Conservation (phyloP, 2,113 vertebrate species). For the Eclectus roratus region DNA sequence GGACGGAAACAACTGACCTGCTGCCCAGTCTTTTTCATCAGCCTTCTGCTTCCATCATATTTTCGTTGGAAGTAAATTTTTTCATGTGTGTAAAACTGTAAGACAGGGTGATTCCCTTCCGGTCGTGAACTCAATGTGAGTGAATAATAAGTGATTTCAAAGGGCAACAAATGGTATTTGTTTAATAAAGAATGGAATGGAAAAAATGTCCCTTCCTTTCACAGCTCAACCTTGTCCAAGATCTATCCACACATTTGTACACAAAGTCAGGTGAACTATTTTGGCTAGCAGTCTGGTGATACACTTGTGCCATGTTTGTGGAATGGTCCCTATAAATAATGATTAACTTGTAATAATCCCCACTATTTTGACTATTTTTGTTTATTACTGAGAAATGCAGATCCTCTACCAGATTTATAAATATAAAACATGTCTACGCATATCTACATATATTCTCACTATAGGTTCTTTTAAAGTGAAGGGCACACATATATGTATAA, state of each 20-base stretch:
- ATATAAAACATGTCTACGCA: background rate
- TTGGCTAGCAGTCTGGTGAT: background rate
- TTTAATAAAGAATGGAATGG: background rate
- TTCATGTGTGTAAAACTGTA: background rate
- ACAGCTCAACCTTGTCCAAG: background rate
- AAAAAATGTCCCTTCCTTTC: background rate
- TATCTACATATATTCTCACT: background rate
- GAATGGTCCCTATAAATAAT: background rate
- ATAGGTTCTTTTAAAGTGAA: background rate
- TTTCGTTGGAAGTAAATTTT: background rate
- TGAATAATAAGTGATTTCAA: background rate
- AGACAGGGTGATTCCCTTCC: background rate
- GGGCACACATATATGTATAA: background rate
- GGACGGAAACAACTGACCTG: background rate
- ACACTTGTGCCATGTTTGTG: background rate
- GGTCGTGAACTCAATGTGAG: background rate
- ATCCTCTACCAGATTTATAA: background rate
- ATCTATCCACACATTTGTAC: background rate
- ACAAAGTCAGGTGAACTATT: background rate
- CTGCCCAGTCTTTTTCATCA: background rate
- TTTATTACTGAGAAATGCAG: background rate
- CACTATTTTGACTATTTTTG: background rate
- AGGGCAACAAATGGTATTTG: background rate
- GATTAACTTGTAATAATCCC: rapidly evolving
- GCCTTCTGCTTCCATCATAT: background rate